Conservation (phyloP, 2,888 invertebrate species). For the Dusona sp. region DNA sequence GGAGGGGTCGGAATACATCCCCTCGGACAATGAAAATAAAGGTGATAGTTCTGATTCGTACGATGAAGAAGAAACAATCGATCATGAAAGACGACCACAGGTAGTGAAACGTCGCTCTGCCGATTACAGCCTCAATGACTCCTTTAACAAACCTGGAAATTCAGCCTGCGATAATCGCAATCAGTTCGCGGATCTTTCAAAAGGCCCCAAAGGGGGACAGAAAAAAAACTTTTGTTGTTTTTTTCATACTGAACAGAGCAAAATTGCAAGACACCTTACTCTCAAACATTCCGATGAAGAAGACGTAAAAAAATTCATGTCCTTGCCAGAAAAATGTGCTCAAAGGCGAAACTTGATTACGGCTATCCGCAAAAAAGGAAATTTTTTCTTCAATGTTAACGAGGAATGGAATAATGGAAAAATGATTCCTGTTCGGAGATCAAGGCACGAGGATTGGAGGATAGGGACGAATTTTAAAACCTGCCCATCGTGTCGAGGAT, state of each 20-base stretch:
- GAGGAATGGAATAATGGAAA: slow-evolving; percentile 56
- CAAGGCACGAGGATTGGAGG: slow-evolving; percentile 2
- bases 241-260: slow-evolving; percentile 38
- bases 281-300: slow-evolving; percentile 37
- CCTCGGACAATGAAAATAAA: neutral
- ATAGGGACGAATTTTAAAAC: slow-evolving; percentile 53
- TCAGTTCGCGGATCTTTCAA: slow-evolving; percentile 6
- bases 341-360: slow-evolving; percentile 2
- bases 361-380: slow-evolving; percentile 55
- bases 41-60: neutral
- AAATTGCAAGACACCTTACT: slow-evolving; percentile 61
- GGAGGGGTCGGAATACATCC: neutral
- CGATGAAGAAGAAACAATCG: neutral
- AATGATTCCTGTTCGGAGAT: slow-evolving; percentile 64
- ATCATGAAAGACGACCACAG: neutral
- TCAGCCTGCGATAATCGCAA: slow-evolving; percentile 9
- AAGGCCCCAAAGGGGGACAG: slow-evolving; percentile 8
- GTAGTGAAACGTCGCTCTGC: neutral
- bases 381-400: slow-evolving; percentile 60
- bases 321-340: slow-evolving; percentile 12
- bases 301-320: slow-evolving; percentile 49
- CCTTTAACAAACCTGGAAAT: slow-evolving; percentile 16
- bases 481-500: slow-evolving; percentile 69
- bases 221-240: slow-evolving; percentile 52
- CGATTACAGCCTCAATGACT: neutral